Conservation (phyloP, 2,888 invertebrate genomes). For the Unio pictorum region DNA sequence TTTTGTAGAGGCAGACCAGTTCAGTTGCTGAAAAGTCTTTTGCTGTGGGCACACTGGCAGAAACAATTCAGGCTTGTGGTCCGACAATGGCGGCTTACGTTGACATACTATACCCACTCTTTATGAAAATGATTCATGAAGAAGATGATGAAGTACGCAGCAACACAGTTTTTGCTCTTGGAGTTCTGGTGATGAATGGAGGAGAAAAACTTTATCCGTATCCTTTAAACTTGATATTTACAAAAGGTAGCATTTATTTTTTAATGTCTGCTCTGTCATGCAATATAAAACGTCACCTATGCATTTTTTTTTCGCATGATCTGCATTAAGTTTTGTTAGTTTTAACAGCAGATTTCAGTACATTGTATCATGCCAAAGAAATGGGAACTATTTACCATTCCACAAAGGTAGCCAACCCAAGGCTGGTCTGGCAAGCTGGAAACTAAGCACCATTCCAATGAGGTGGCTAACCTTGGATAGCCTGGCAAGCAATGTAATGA, state of each 20-base stretch:
- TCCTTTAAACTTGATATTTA: slow-evolving; percentile 42
- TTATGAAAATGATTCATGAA: slow-evolving; percentile 78
- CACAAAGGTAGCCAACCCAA: too few species aligned
- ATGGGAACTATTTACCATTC: too few species aligned
- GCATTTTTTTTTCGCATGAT: too few species aligned
- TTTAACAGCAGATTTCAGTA: too few species aligned
- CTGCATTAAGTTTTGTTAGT: too few species aligned
- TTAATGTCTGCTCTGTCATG: too few species aligned
- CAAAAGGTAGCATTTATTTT: too few species aligned
- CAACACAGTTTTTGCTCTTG: slow-evolving; percentile 84
- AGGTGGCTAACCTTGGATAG: too few species aligned
- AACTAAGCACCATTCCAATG: too few species aligned
- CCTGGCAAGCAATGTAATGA: too few species aligned
- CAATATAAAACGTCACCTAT: neutral
- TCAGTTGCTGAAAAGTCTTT: slow-evolving; percentile 81
- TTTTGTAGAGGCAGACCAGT: slow-evolving; percentile 78
- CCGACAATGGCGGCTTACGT: slow-evolving; percentile 74
- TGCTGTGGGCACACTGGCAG: slow-evolving; percentile 82
- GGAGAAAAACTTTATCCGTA: slow-evolving; percentile 68
- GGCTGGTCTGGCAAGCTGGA: too few species aligned
- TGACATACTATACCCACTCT: slow-evolving; percentile 77
- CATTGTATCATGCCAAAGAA: too few species aligned
- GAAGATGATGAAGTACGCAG: slow-evolving; percentile 81
- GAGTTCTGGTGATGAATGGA: slow-evolving; percentile 81
- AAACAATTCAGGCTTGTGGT: slow-evolving; percentile 79